A percentile compares a stretch with the other conserved stretches of the same genome.
These are phyloP conservation scores for Cervus canadensis DNA, from an alignment of 2,113 vertebrate species.

Conservation along the genomic window DNA sequence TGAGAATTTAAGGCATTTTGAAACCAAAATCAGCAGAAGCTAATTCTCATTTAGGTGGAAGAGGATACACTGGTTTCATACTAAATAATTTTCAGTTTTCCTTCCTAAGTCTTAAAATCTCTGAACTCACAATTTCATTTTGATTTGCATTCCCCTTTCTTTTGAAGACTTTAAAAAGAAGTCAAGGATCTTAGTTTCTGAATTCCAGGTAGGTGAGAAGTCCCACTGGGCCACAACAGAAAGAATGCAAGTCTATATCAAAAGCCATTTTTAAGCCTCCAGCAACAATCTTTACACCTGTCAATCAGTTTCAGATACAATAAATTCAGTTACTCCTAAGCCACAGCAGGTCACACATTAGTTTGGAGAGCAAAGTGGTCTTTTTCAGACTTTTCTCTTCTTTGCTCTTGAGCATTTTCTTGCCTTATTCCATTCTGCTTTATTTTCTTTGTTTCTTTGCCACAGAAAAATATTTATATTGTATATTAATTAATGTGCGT, in stretches of 20 bases:
- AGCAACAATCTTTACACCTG: background rate
- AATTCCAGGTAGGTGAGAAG: background rate
- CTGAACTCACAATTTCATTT: background rate
- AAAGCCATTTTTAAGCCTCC: background rate
- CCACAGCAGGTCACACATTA: background rate
- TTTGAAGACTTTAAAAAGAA: background rate
- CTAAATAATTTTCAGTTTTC: background rate
- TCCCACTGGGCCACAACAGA: background rate
- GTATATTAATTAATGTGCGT: background rate
- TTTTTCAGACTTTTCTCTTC: background rate
- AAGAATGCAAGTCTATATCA: background rate
- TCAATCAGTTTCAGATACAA: background rate
- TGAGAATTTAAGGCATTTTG: conserved; percentile 3
- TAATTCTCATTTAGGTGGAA: conserved; percentile 29
- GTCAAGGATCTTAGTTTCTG: background rate
- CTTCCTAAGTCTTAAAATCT: background rate
- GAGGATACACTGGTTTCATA: background rate
- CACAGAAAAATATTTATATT: background rate
- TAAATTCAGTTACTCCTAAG: background rate
- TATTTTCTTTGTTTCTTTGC: conserved; percentile 3
- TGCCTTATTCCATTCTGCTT: background rate
- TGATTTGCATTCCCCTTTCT: background rate
- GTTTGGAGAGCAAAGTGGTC: background rate
- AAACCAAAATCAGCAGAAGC: conserved; percentile 31
- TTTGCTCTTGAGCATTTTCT: background rate